Evolutionary conservation across 2,797 vertebrate species (phyloP).

Genomic region (Silurus lanzhouensis): DNA sequence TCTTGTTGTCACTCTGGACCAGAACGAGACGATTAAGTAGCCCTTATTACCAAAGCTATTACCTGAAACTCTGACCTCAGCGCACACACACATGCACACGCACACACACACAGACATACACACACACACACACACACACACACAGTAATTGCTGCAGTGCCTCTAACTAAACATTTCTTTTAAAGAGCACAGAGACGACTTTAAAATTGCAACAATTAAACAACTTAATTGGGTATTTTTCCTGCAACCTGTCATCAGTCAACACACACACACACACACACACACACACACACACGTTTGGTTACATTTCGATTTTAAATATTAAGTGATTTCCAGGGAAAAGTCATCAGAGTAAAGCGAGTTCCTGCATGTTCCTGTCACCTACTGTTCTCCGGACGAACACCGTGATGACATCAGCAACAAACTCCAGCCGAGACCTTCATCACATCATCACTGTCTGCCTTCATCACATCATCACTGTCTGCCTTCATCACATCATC

Average conservation of each 20-base stretch:
- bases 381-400: not conserved
- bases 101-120: constrained; percentile 26
- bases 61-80: constrained; percentile 50
- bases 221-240: constrained; percentile 52
- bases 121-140: constrained; percentile 18
- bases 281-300: not conserved
- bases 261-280: constrained; percentile 22
- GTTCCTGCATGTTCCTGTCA: not conserved
- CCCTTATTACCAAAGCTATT: constrained; percentile 56
- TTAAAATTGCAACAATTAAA: constrained; percentile 50
- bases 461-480: no score
- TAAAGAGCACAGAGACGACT: constrained; percentile 44
- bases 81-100: no score
- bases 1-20: constrained; percentile 57
- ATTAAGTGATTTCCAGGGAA: not conserved
- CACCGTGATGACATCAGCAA: not conserved
- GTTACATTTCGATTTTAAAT: constrained; percentile 13
- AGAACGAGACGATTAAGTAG: constrained; percentile 55
- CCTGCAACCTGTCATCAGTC: constrained; percentile 41
- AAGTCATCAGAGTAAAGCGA: not conserved
- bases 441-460: no score
- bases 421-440: not conserved
- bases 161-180: constrained; percentile 50
- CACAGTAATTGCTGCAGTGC: constrained; percentile 17
- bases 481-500: no score